phyloP scores from a whole-genome alignment of 2,113 vertebrate genomes.

The Siphamia tubifer region DNA sequence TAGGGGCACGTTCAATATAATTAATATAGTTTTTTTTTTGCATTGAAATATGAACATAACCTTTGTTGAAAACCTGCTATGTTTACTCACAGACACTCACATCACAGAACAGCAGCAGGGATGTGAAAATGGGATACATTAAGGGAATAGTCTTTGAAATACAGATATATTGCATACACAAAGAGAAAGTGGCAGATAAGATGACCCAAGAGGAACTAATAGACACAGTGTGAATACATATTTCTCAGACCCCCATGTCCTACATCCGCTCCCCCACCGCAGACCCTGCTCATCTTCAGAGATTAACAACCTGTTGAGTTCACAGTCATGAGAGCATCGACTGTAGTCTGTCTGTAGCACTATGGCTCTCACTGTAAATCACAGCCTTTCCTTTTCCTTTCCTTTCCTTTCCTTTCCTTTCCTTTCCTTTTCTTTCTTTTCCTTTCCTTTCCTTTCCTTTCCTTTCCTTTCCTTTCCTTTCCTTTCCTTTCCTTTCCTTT shows the following conservation, averaged over 20 bases:
- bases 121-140: background rate
- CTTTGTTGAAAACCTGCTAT: too few relatives aligned
- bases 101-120: background rate
- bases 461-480: too few relatives aligned
- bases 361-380: conserved; percentile 31
- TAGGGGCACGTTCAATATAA: too few relatives aligned
- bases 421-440: background rate
- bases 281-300: conserved; percentile 36
- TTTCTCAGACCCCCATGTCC: background rate
- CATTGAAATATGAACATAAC: too few relatives aligned
- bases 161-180: background rate
- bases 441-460: too few relatives aligned
- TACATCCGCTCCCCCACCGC: background rate
- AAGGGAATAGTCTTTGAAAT: background rate
- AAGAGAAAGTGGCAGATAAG: background rate
- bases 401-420: background rate
- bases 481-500: too few relatives aligned
- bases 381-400: too few relatives aligned
- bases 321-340: conserved; percentile 34
- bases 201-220: background rate
- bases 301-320: conserved; percentile 47
- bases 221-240: background rate
- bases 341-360: conserved; percentile 9
- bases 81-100: background rate
- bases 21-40: too few relatives aligned